These are phyloP conservation scores for Pseudopodoces humilis DNA, from an alignment of 2,113 vertebrate species.

Conservation along the genomic window DNA sequence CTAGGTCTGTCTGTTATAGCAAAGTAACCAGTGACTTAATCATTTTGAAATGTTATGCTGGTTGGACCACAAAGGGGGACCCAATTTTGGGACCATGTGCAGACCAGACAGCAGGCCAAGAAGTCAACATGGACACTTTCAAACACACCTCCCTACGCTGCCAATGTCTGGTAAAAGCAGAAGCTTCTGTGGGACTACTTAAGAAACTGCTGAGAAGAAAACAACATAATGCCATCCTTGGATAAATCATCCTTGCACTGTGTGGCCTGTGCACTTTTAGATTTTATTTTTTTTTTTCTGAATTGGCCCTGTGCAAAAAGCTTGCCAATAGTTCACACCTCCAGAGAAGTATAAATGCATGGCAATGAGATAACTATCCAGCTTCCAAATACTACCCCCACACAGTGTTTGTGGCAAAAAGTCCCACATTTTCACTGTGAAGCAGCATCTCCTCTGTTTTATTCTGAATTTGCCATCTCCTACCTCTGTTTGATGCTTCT, in stretches of 20 bases:
- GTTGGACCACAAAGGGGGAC: background rate
- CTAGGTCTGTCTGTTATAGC: background rate
- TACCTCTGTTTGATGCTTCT: background rate
- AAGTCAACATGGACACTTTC: background rate
- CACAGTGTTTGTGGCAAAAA: background rate
- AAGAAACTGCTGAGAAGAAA: background rate
- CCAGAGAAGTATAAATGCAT: background rate
- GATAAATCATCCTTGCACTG: background rate
- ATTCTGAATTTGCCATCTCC: background rate
- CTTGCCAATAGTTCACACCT: background rate
- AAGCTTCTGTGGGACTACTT: background rate
- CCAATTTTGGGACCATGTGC: background rate
- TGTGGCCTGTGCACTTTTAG: background rate
- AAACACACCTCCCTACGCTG: background rate
- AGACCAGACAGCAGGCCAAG: background rate
- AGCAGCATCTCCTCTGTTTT: background rate
- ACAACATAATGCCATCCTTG: background rate
- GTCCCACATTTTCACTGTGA: background rate
- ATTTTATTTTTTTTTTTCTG: background rate
- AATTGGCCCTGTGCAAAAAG: background rate
- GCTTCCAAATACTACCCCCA: background rate
- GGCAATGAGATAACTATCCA: background rate
- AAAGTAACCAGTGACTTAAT: background rate
- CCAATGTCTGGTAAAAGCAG: background rate
- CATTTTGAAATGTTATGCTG: background rate